These are phyloP conservation scores for Sinhomidia bicolor DNA, from an alignment of 2,888 invertebrate species.

Conservation along the genomic window DNA sequence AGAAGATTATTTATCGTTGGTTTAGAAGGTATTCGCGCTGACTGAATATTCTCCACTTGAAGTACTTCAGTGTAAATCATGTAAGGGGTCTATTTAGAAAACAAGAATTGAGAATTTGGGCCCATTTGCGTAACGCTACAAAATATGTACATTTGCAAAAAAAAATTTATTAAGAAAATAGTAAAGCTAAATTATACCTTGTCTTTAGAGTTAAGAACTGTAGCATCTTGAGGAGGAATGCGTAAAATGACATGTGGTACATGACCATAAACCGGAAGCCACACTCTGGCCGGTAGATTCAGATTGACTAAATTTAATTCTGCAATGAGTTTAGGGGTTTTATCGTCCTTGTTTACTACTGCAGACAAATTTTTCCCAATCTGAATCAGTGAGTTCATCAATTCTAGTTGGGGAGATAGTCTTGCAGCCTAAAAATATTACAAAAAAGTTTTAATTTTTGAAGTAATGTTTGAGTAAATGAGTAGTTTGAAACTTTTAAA, in stretches of 20 bases:
- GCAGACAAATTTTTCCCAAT: conserved; percentile 92
- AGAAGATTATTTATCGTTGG: conserved; percentile 88
- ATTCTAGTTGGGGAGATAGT: conserved; percentile 91
- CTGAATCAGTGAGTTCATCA: conserved; percentile 92
- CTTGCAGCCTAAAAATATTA: conserved; percentile 87
- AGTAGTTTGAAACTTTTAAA: too few species aligned
- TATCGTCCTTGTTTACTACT: conserved; percentile 93
- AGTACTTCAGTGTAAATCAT: conserved; percentile 98
- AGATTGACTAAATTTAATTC: conserved; percentile 96
- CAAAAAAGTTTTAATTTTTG: too few species aligned
- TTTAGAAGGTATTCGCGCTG: conserved; percentile 94
- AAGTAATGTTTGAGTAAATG: too few species aligned
- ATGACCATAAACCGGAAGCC: conserved; percentile 94
- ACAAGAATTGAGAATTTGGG: neutral
- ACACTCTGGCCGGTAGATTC: conserved; percentile 98
- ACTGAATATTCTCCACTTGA: conserved; percentile 91
- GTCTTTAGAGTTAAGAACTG: conserved; percentile 99
- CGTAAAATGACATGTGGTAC: conserved; percentile 95
- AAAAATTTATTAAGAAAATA: neutral
- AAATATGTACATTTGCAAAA: too few species aligned
- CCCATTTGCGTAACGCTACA: too few species aligned
- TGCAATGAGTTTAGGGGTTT: conserved; percentile 95
- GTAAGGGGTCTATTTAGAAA: conserved; percentile 95
- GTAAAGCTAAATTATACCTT: conserved; percentile 85
- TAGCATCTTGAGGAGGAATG: conserved; percentile 98